Base-by-base conservation (phyloP, 2,888 invertebrate species). In the Volucella zonaria region DNA sequence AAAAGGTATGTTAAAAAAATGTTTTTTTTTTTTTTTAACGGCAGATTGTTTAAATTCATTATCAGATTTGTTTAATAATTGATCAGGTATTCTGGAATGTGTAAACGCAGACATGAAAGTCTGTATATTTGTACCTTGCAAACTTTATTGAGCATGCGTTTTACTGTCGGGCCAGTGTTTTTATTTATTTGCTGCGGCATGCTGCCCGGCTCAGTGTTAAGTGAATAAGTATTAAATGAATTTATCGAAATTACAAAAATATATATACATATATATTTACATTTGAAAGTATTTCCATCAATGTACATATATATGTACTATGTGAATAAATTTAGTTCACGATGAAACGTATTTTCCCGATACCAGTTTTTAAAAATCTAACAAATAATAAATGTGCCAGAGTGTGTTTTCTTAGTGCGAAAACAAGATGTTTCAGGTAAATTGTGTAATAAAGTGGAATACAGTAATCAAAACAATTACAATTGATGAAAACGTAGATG, bases 301-400 rank as follows among this genome's bases (percentile, higher is more conserved):
- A 23, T 2, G 2, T 23, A 31, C 31, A 6, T 31, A 31, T 1
- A 38, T n/a, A 42, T 40, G 8, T 11, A 52, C 0, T 31, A 31
- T 31, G 31, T 6, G 6, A 14, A 11, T 52, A 42, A 31, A 12
- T 10, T 31, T n/a, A 9, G 15, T 49, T n/a, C 58, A 51, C 2
- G 52, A 78, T 81, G 81, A 81, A 52, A 40, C 52, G 56, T 1
- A 40, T 62, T 45, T 4, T 51, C 1, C 45, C 31, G 0, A 15
- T 68, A 10, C 31, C 68, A 18, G 45, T 64, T 15, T 14, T 9
- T 12, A 59, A n/a, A 40, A 6, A n/a, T 14, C 9, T 56, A 11
- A 47, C 11, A n/a, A 23, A 40, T 10, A 45, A 1, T 42, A 61
- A 10, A 52, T 8, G 42, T 38, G 45, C 15, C 3, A 62, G 40